Evolutionary conservation across 2,888 invertebrate genomes (phyloP), one percentile per base, ranked within the genome.

Genomic region (Tribolium freemani): DNA sequence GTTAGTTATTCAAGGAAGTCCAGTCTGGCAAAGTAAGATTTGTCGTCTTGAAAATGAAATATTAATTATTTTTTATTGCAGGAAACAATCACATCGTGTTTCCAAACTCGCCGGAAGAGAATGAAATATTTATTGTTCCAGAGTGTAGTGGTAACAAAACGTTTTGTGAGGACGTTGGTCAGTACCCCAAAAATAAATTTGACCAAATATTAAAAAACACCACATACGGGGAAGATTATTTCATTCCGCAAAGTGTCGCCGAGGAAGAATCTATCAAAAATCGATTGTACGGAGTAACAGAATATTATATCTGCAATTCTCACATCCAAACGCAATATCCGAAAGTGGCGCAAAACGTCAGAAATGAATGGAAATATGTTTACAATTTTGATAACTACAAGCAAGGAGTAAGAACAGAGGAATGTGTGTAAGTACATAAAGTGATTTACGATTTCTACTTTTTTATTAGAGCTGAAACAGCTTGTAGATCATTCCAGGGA

Each of bases 361-460:
- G 50, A 13, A 57, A 66, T 1, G 44, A 50, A 10, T 51, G 31
- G 64, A 66, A 54, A 11, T 66, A 53, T 51, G 51, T 71, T 48
- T 66, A 61, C 21, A 71, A 71, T 45, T 66, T 66, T 8, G 66
- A 57, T 8, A 48, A 48, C 9, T 71, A 61, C 57, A 57, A 51
- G 11, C 71, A 71, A 64, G 71, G 31, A n/a, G 66, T 71, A 5
- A 38, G 11, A 6, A 66, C 51, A 13, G 66, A 71, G 13, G 51
- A 51, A 10, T 71, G 71, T 16, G 9, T 38, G 71, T 66, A 64
- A 70, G 61, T 63, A n/a, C 10, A 2, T 45, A 5, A 13, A 61
- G 8, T 8, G 8, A 38, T n/a, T n/a, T 38, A n/a, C 3, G 5
- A 20, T n/a, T 53, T 53, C 9, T 21, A 8, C 26, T 1, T 31